These are phyloP conservation scores for Eudiplozoon nipponicum DNA, from an alignment of 2,888 invertebrate genomes.

Conservation along the genomic window DNA sequence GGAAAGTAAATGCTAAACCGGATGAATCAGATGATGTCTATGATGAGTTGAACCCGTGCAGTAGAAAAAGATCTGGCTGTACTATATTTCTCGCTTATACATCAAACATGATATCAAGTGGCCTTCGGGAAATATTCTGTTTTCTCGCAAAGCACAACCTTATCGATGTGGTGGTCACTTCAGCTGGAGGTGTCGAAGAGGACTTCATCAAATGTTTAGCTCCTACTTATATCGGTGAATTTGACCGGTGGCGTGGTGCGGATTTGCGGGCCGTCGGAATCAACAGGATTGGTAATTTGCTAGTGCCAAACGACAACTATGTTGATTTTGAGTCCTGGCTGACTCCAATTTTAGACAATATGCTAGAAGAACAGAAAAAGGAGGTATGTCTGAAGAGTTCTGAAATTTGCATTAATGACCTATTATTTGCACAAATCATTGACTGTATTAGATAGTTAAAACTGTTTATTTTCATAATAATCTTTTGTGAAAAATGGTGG, in stretches of 20 bases:
- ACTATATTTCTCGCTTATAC: conserved; percentile 78
- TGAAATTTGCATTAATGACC: too few species aligned
- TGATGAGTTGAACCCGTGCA: conserved; percentile 38
- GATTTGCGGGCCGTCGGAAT: conserved; percentile 47
- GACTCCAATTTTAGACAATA: conserved; percentile 56
- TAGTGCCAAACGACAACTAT: conserved; percentile 90
- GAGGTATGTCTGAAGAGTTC: conserved; percentile 18
- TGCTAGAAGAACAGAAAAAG: conserved; percentile 50
- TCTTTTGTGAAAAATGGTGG: too few species aligned
- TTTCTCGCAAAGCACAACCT: conserved; percentile 54
- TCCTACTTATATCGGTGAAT: conserved; percentile 66
- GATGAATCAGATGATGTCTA: too few species aligned
- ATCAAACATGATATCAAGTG: conserved; percentile 78
- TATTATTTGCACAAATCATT: too few species aligned
- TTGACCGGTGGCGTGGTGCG: conserved; percentile 40
- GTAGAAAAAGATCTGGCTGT: conserved; percentile 32
- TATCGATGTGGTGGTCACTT: conserved; percentile 77
- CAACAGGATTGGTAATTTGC: conserved; percentile 50
- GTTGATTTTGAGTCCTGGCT: conserved; percentile 89
- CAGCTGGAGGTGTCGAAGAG: conserved; percentile 88
- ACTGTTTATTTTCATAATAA: too few species aligned
- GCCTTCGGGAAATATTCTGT: conserved; percentile 55
- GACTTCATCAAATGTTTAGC: conserved; percentile 91
- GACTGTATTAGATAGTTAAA: too few species aligned
- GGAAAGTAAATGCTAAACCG: too few species aligned